Conservation (phyloP, 2,888 invertebrate genomes). For the Toxonevra muliebris region DNA sequence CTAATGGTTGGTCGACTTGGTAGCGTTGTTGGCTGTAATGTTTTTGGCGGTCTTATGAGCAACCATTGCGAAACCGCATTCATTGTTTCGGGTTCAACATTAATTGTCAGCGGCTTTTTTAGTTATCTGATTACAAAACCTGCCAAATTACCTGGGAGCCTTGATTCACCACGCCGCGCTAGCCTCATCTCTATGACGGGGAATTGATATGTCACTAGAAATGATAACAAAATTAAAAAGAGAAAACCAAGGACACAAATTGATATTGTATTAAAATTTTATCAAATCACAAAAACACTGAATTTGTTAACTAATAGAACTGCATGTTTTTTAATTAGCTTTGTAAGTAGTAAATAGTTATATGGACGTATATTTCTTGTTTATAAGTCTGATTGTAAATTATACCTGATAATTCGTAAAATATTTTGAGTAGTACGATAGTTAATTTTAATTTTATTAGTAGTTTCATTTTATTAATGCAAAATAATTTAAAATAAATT, state of each 20-base stretch:
- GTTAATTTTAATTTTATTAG: not conserved
- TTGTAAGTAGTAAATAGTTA: slow-evolving; percentile 5
- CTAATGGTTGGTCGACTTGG: slow-evolving; percentile 67
- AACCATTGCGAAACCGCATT: slow-evolving; percentile 66
- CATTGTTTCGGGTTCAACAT: slow-evolving; percentile 47
- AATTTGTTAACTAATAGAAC: slow-evolving; percentile 19
- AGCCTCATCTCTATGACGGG: slow-evolving; percentile 54
- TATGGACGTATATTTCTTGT: not conserved
- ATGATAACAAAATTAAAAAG: not conserved
- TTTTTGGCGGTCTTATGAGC: slow-evolving; percentile 65
- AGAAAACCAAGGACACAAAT: not conserved
- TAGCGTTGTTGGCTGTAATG: slow-evolving; percentile 66
- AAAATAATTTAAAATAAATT: not conserved
- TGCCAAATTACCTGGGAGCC: slow-evolving; percentile 27
- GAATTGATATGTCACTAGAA: slow-evolving; percentile 40
- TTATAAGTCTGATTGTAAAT: slow-evolving; percentile 33
- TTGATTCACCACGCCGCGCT: slow-evolving; percentile 41
- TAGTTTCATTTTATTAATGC: not conserved
- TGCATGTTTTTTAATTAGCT: slow-evolving; percentile 19
- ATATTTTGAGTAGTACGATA: no score
- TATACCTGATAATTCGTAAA: slow-evolving; percentile 23
- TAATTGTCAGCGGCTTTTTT: slow-evolving; percentile 50
- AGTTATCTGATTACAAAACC: slow-evolving; percentile 50
- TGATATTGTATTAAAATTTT: not conserved
- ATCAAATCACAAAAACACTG: slow-evolving; percentile 10